phyloP scores from a whole-genome alignment of 2,797 vertebrate genomes.

The Hippocampus kuda region DNA sequence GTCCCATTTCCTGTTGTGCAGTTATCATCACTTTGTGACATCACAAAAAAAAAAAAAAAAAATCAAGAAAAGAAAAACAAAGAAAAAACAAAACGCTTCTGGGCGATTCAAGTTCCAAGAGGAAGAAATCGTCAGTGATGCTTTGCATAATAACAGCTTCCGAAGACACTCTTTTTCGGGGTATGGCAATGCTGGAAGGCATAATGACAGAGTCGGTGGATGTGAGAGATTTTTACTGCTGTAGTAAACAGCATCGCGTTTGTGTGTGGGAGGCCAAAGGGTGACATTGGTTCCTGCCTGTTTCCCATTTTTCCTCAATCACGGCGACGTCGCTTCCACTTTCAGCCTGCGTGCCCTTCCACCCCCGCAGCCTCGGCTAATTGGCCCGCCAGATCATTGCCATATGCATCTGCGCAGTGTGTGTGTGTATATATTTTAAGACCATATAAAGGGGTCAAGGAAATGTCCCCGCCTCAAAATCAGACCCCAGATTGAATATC shows the following conservation, averaged over 20 bases:
- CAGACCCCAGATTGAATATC: slow-evolving; percentile 47
- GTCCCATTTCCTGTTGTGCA: too few species aligned
- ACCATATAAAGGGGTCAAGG: slow-evolving; percentile 44
- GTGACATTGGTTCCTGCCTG: slow-evolving; percentile 46
- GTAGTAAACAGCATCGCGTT: slow-evolving; percentile 6
- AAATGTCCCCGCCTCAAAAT: slow-evolving; percentile 45
- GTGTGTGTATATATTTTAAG: slow-evolving; percentile 7
- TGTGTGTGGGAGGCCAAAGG: slow-evolving; percentile 31
- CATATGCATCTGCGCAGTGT: slow-evolving; percentile 45
- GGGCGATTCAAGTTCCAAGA: neutral
- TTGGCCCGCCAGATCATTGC: slow-evolving; percentile 59
- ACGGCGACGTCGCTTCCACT: slow-evolving; percentile 52
- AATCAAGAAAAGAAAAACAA: neutral
- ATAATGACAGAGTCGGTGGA: slow-evolving; percentile 1
- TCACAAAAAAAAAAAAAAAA: neutral
- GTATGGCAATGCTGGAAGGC: neutral
- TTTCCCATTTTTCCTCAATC: slow-evolving; percentile 65
- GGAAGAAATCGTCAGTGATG: neutral
- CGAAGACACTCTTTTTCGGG: neutral
- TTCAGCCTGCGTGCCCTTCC: slow-evolving; percentile 43
- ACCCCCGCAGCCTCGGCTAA: slow-evolving; percentile 42
- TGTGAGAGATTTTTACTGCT: neutral
- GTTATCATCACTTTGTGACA: too few species aligned
- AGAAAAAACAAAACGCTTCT: neutral
- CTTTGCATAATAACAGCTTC: neutral